phyloP scores from a whole-genome alignment of 1,140 invertebrate species.

The Brachionus paranguensis region DNA sequence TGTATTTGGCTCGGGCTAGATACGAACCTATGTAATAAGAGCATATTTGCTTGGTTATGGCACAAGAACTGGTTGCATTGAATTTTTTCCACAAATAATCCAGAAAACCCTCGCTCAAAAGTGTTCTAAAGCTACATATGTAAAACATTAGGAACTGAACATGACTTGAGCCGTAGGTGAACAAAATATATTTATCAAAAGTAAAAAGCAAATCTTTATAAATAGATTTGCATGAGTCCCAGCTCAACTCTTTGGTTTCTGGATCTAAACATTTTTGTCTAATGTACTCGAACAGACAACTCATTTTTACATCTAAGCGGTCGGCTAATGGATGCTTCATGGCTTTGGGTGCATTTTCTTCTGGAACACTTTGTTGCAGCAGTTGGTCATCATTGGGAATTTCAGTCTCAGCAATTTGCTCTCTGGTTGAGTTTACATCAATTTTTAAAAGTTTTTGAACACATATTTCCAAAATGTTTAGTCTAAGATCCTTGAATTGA shows the following conservation, averaged over 20 bases:
- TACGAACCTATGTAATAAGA: constrained; percentile 71
- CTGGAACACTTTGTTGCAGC: neutral
- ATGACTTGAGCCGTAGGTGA: constrained; percentile 67
- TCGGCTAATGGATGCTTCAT: constrained; percentile 58
- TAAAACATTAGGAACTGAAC: constrained; percentile 75
- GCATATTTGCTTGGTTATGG: constrained; percentile 65
- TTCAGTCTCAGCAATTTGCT: constrained; percentile 19
- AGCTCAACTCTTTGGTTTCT: constrained; percentile 48
- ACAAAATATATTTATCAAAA: constrained; percentile 69
- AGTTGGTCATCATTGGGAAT: neutral
- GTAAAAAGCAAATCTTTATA: constrained; percentile 58
- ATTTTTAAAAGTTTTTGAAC: constrained; percentile 65
- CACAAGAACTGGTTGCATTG: constrained; percentile 62
- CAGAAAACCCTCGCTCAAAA: constrained; percentile 65
- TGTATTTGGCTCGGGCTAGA: constrained; percentile 64
- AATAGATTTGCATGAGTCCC: constrained; percentile 54
- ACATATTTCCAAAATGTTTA: constrained; percentile 63
- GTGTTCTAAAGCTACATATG: constrained; percentile 65
- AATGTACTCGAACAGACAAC: constrained; percentile 62
- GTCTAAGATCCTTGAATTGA: constrained; percentile 62
- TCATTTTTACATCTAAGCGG: constrained; percentile 64
- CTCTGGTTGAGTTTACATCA: constrained; percentile 59
- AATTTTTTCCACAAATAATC: constrained; percentile 70
- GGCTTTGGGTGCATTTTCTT: constrained; percentile 48
- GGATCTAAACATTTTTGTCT: constrained; percentile 53